Base-by-base conservation (phyloP, 2,797 vertebrate genomes). In the Lacerta viridis region DNA sequence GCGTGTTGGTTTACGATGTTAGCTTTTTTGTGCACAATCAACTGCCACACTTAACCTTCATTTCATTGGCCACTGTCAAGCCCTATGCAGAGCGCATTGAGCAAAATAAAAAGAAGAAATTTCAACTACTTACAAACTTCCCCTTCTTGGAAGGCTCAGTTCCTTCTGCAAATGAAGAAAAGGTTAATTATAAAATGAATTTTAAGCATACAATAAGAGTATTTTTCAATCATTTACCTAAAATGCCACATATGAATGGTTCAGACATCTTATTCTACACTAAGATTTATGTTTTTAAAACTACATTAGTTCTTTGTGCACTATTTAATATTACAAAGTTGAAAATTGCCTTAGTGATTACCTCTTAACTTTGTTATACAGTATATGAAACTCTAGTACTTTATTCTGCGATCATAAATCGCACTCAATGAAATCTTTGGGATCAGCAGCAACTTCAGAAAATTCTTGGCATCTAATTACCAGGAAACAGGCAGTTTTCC, bases 141-240 rank as follows among this genome's bases (percentile, higher is more conserved):
- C 99, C 97, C 99, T 98, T 97, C 99, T 97, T 83, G 99, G 99
- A 95, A 99, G 98, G 95, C 99, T 99, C 97, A 99, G 95, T 95
- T 99, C 99, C 92, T 99, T 99, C 99, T 99, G 98, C 17, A 96
- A 97, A 94, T 92, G 87, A 96, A 89, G 94, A 96, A 94, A 92
- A 95, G 85, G 88, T 33, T 88, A 2, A 91, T 3, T 33, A 7
- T 46, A 87, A 33, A 59, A 68, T 25, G 4, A 85, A 39, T 89
- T 85, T 85, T 72, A 59, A 81, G 23, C 20, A 33, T 46, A 41
- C 33, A 74, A 75, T 69, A 84, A 43, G 10, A 71, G 61, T 39
- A 39, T 17, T 25, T 78, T 69, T 66, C 64, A 39, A n/a, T 61
- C 55, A 80, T 39, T 5, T 50, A 80, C 66, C 29, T 59, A 74